Percentiles rank a stretch among this genome's conserved stretches.
These are phyloP conservation scores for Catalaphyllia jardinei DNA, from an alignment of 64 coral and sea anemone genomes.

Conservation along the genomic window DNA sequence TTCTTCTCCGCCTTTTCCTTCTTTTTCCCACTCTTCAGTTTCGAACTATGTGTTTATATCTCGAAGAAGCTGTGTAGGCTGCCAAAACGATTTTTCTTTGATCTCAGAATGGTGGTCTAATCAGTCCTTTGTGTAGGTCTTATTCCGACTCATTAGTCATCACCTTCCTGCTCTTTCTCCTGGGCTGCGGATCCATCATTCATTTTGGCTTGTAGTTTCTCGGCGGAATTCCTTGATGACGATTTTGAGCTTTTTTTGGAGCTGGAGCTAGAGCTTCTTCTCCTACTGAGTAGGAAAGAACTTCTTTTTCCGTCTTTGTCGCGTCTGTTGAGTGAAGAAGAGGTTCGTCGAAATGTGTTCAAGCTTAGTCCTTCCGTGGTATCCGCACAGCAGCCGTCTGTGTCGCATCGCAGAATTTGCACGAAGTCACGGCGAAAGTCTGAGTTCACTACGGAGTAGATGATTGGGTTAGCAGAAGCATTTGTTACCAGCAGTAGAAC, in stretches of 20 bases:
- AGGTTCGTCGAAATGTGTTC: conserved; percentile 7
- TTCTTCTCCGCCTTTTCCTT: no score
- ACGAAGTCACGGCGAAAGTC: conserved; percentile 72
- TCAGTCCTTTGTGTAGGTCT: not conserved
- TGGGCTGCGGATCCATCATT: not conserved
- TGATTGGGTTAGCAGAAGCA: conserved; percentile 59
- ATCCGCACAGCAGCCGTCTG: conserved; percentile 28
- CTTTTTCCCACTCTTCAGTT: no score
- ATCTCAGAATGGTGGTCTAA: not conserved
- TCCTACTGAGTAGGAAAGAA: not conserved
- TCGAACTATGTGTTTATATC: no score
- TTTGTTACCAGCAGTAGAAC: conserved; percentile 36
- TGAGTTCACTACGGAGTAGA: conserved; percentile 66
- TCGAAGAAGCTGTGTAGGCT: no score
- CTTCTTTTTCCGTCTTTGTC: not conserved
- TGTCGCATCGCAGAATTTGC: conserved; percentile 25
- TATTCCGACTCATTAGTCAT: not conserved
- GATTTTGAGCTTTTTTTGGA: not conserved
- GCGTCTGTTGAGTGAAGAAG: not conserved
- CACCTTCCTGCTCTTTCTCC: not conserved
- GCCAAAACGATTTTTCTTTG: no score
- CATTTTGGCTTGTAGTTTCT: not conserved
- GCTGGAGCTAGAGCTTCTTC: not conserved
- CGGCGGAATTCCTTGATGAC: conserved; percentile 12
- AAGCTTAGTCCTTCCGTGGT: conserved; percentile 30